Base-by-base conservation (phyloP, 2,113 vertebrate species). In the Sinosuthora webbiana region DNA sequence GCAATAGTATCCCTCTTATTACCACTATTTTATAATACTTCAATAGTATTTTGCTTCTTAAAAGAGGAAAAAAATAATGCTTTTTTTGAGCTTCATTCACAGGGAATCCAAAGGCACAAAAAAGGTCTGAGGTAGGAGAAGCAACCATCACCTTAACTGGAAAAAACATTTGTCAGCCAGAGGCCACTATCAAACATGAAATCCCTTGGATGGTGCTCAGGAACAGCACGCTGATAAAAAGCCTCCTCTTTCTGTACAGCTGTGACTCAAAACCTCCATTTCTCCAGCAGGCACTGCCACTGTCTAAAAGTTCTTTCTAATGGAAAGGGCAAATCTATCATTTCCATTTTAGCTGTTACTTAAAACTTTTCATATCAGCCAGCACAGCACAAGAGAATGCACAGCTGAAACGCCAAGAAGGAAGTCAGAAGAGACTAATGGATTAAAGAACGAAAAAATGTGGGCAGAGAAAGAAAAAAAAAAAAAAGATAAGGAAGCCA, bases 281-380 rank as follows among this genome's bases (percentile, higher is more conserved):
- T 78, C 80, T 95, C 25, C 15, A 81, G 76, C 69, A 91, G 69
- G 42, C 83, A 39, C 45, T 91, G 80, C 73, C 75, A 47, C 1
- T 0, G 27, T 44, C 69, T 41, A 1, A 27, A 89, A 83, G 30
- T 57, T 65, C 31, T 69, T 77, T 27, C 79, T 80, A 89, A 89
- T 50, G 55, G 86, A 62, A 88, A 77, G 22, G 20, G 71, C 49
- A 73, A 88, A 89, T 53, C 69, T 49, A 89, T 74, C 23, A 15
- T 49, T 89, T 82, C 63, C 80, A 77, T 81, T 94, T 88, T 33
- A 65, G 64, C 68, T 83, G 68, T 63, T 91, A 91, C 80, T 89
- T 83, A 83, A 81, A 93, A 65, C 47, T 25, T 74, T 83, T 67
- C 3, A 0, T 42, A 63, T 35, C 50, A 69, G 76, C 25, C 89